A percentile compares a stretch with the other conserved stretches of the same genome.
phyloP scores from a whole-genome alignment of 2,888 invertebrate species.

The Ischnus inquisitorius region DNA sequence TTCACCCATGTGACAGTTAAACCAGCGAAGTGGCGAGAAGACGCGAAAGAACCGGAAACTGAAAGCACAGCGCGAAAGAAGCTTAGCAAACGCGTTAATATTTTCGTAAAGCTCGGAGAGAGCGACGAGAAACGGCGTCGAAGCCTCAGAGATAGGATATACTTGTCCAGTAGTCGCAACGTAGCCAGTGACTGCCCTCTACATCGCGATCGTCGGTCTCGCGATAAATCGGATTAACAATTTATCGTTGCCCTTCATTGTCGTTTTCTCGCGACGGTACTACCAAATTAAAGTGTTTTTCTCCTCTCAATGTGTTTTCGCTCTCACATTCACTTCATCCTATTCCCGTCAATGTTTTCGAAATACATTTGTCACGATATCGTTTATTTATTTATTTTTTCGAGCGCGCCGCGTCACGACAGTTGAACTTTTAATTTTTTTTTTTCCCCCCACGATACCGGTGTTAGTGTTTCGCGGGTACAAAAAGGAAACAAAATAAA shows the following conservation, averaged over 20 bases:
- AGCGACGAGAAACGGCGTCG: background rate
- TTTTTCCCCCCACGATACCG: slow-evolving; percentile 26
- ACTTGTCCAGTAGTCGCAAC: background rate
- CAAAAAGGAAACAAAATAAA: slow-evolving; percentile 12
- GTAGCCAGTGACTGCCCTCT: background rate
- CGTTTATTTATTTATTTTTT: slow-evolving; percentile 17
- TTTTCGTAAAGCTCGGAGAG: slow-evolving; percentile 20
- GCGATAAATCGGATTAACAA: slow-evolving; percentile 26
- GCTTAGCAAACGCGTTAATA: slow-evolving; percentile 62
- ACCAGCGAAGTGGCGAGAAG: background rate
- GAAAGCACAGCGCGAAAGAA: slow-evolving; percentile 38
- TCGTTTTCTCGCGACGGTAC: background rate
- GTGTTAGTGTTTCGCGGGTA: background rate
- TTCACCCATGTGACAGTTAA: background rate
- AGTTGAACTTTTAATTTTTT: slow-evolving; percentile 4
- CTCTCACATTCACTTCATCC: slow-evolving; percentile 3
- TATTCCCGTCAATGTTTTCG: background rate
- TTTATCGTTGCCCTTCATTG: background rate
- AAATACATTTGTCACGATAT: background rate
- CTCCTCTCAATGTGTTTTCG: background rate
- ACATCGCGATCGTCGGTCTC: background rate
- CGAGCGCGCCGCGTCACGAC: background rate
- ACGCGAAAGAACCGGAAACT: slow-evolving; percentile 16
- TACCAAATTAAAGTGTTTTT: background rate
- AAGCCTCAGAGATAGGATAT: slow-evolving; percentile 45